Evolutionary conservation across 2,113 vertebrate genomes (phyloP).

Genomic region (Solea solea): DNA sequence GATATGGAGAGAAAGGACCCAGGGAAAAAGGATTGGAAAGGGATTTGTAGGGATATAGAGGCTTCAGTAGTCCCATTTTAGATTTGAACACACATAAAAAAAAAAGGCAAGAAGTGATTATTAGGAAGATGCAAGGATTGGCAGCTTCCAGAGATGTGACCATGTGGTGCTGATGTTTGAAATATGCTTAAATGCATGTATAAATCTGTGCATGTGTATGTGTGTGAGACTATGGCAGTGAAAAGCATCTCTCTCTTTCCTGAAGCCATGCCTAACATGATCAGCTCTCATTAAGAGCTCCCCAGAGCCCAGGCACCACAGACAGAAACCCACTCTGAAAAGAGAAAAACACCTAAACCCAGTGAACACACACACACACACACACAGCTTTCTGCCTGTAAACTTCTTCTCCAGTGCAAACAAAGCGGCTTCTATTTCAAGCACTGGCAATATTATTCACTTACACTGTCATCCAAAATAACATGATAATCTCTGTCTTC

Average conservation of each 20-base stretch:
- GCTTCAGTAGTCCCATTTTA: slow-evolving; percentile 43
- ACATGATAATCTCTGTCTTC: slow-evolving; percentile 6
- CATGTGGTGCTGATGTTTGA: background rate
- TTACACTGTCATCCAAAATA: slow-evolving; percentile 42
- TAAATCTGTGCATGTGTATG: slow-evolving; percentile 18
- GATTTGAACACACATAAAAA: slow-evolving; percentile 31
- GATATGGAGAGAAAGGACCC: slow-evolving; percentile 48
- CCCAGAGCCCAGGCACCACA: slow-evolving; percentile 63
- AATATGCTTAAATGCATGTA: slow-evolving; percentile 11
- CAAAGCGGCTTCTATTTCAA: slow-evolving; percentile 57
- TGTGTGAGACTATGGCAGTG: slow-evolving; percentile 20
- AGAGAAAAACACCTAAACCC: slow-evolving; percentile 52
- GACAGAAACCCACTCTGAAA: slow-evolving; percentile 58
- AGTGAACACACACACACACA: slow-evolving; percentile 53
- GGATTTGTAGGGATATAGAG: slow-evolving; percentile 63
- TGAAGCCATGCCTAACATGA: slow-evolving; percentile 61
- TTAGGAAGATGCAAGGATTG: slow-evolving; percentile 13
- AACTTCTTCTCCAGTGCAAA: slow-evolving; percentile 58
- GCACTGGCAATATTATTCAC: slow-evolving; percentile 51
- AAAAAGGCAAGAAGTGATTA: slow-evolving; percentile 35
- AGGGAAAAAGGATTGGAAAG: slow-evolving; percentile 37
- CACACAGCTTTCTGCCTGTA: slow-evolving; percentile 48
- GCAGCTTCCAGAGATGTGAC: background rate
- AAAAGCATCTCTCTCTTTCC: slow-evolving; percentile 31
- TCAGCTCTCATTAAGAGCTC: slow-evolving; percentile 71